Percentiles rank a stretch among this genome's conserved stretches.
Conservation (phyloP, 2,888 invertebrate genomes). For the Zygogramma bicolorata region DNA sequence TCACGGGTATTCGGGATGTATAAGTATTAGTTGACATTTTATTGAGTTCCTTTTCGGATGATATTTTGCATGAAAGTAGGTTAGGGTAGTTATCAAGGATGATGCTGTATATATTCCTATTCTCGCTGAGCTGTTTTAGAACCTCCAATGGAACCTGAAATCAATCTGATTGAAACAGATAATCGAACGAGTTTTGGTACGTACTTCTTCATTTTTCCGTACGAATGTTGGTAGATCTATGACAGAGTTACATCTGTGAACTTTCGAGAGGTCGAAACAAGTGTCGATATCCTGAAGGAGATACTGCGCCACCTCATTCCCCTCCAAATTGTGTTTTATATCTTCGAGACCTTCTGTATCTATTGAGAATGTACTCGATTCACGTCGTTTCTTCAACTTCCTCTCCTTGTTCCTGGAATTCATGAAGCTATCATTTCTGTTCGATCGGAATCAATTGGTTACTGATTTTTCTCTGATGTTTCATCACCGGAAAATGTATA, state of each 20-base stretch:
- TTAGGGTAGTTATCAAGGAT: slow-evolving; percentile 81
- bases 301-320: slow-evolving; percentile 76
- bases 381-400: slow-evolving; percentile 18
- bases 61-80: slow-evolving; percentile 73
- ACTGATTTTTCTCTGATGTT: too few relatives aligned
- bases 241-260: slow-evolving; percentile 75
- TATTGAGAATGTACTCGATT: slow-evolving; percentile 33
- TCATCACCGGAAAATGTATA: too few relatives aligned
- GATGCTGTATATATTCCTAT: slow-evolving; percentile 76
- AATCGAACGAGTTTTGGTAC: slow-evolving; percentile 20
- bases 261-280: slow-evolving; percentile 46
- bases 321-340: slow-evolving; percentile 77
- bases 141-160: slow-evolving; percentile 75
- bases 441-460: too few relatives aligned
- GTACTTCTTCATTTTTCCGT: slow-evolving; percentile 76
- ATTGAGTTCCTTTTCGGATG: slow-evolving; percentile 73
- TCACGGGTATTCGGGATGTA: slow-evolving; percentile 68
- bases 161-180: background rate
- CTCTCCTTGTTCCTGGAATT: slow-evolving; percentile 24
- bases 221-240: slow-evolving; percentile 82
- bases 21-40: slow-evolving; percentile 63
- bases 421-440: background rate
- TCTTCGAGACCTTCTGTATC: slow-evolving; percentile 73
- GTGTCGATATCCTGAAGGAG: slow-evolving; percentile 65
- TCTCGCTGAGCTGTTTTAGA: slow-evolving; percentile 72